phyloP scores from a whole-genome alignment of 2,888 invertebrate species.

The Temnothorax unifasciatus region DNA sequence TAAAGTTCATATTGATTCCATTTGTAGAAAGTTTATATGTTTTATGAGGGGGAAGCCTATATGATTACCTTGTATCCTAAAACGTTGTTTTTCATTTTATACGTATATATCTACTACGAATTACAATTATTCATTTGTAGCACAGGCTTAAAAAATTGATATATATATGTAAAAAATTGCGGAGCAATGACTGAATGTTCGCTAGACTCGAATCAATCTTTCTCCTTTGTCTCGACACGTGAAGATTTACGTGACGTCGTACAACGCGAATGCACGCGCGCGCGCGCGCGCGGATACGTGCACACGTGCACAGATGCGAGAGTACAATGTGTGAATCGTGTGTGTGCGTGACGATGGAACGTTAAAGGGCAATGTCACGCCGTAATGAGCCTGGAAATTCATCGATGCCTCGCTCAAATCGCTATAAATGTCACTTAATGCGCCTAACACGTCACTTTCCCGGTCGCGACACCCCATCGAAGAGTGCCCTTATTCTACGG shows the following conservation, averaged over 20 bases:
- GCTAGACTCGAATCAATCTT: background rate
- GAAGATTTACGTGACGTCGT: slow-evolving; percentile 26
- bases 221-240: background rate
- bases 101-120: background rate
- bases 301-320: slow-evolving; percentile 16
- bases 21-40: background rate
- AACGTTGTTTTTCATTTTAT: background rate
- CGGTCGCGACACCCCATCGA: slow-evolving; percentile 23
- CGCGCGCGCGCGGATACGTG: background rate
- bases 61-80: background rate
- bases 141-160: background rate
- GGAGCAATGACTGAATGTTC: background rate
- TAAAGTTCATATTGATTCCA: background rate
- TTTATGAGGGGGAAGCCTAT: background rate
- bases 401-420: slow-evolving; percentile 66
- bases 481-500: background rate
- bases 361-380: slow-evolving; percentile 73
- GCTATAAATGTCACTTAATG: slow-evolving; percentile 65
- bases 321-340: background rate
- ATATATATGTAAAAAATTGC: background rate
- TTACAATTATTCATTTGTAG: background rate
- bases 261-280: background rate
- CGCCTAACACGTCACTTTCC: slow-evolving; percentile 38
- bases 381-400: slow-evolving; percentile 69
- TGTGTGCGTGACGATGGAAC: slow-evolving; percentile 51